Percentiles rank a stretch among this genome's conserved stretches.
Conservation (phyloP, 2,797 vertebrate species). For the Typhlichthys subterraneus region DNA sequence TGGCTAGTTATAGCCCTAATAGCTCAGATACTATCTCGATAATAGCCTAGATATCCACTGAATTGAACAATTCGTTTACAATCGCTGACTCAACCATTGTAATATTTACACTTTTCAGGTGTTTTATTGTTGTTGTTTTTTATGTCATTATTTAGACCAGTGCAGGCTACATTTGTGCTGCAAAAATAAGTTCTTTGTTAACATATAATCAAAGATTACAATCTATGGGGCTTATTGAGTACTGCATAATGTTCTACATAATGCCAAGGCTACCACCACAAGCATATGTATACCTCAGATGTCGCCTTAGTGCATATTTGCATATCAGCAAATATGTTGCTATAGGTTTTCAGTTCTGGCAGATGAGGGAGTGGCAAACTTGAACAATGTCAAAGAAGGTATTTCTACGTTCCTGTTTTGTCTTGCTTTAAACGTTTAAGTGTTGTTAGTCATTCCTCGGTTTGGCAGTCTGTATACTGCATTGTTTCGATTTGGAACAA, state of each 20-base stretch:
- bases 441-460: not conserved
- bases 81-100: no score
- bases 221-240: not conserved
- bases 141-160: no score
- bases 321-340: conserved; percentile 5
- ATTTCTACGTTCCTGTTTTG: conserved; percentile 63
- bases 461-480: not conserved
- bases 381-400: conserved; percentile 41
- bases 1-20: no score
- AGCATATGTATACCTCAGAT: not conserved
- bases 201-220: no score
- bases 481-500: conserved; percentile 16
- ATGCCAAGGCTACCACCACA: not conserved
- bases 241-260: no score
- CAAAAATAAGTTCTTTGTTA: no score
- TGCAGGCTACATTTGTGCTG: no score
- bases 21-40: no score
- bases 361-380: conserved; percentile 55
- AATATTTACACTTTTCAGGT: no score
- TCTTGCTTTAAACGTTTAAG: conserved; percentile 54
- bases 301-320: not conserved
- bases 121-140: no score
- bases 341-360: conserved; percentile 26
- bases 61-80: no score
- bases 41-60: no score